Conservation (phyloP, 2,888 invertebrate genomes). For the Hylaea fasciaria region DNA sequence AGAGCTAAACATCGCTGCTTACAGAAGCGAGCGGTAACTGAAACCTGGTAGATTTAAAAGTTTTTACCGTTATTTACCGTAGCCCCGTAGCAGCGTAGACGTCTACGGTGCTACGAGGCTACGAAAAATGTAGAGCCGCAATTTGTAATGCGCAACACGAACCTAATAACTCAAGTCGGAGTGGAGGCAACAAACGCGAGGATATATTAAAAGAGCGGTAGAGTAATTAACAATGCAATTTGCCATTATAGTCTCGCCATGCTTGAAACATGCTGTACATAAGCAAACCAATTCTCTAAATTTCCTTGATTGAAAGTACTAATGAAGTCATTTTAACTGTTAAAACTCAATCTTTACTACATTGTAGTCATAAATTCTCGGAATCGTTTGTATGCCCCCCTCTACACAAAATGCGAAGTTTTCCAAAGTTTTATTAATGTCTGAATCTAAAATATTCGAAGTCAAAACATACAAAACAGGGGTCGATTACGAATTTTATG, state of each 20-base stretch:
- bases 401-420: too few relatives aligned
- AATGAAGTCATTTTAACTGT: too few relatives aligned
- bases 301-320: too few relatives aligned
- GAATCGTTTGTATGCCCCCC: too few relatives aligned
- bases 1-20: slow-evolving; percentile 26
- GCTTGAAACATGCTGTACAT: background rate
- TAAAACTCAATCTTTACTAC: too few relatives aligned
- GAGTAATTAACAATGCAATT: slow-evolving; percentile 61
- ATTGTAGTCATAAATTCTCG: too few relatives aligned
- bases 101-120: slow-evolving; percentile 54
- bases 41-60: slow-evolving; percentile 33
- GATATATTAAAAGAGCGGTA: slow-evolving; percentile 64
- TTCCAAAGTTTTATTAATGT: too few relatives aligned
- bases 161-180: slow-evolving; percentile 68
- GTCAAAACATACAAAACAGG: too few relatives aligned
- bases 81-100: slow-evolving; percentile 48
- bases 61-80: slow-evolving; percentile 37
- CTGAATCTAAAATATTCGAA: too few relatives aligned
- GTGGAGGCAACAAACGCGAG: slow-evolving; percentile 54
- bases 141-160: slow-evolving; percentile 69
- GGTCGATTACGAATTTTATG: background rate
- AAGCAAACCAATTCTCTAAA: too few relatives aligned
- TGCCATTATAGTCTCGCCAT: slow-evolving; percentile 42
- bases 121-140: slow-evolving; percentile 54
- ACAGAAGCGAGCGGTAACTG: slow-evolving; percentile 26